Percentiles rank a stretch among this genome's conserved stretches.
phyloP scores from a whole-genome alignment of 2,797 vertebrate species.

The Tokudaia muenninki region DNA sequence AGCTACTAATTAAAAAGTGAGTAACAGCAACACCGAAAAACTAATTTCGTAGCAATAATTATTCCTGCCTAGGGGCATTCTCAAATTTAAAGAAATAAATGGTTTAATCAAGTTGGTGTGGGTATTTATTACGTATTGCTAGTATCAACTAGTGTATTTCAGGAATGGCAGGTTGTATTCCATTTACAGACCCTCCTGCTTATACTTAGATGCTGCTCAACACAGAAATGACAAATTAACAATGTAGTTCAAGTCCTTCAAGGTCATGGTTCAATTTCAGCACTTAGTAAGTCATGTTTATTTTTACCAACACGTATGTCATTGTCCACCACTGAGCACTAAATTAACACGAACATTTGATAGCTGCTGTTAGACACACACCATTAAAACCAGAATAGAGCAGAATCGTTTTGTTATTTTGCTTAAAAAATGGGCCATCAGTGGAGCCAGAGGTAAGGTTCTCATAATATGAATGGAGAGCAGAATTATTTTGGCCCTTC shows the following conservation, averaged over 20 bases:
- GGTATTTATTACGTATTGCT: constrained; percentile 30
- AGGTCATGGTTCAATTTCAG: constrained; percentile 64
- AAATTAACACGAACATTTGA: constrained; percentile 62
- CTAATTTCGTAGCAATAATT: constrained; percentile 63
- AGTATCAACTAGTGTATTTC: constrained; percentile 28
- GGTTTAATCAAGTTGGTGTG: constrained; percentile 38
- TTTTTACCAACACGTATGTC: constrained; percentile 55
- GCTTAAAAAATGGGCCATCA: constrained; percentile 39
- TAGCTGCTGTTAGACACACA: constrained; percentile 51
- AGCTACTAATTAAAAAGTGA: constrained; percentile 73
- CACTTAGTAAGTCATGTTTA: constrained; percentile 67
- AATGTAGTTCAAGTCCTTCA: constrained; percentile 34
- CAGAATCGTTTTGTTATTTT: constrained; percentile 14
- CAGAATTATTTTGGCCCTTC: not conserved
- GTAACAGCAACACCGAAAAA: constrained; percentile 66
- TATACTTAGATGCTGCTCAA: constrained; percentile 53
- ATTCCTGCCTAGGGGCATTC: constrained; percentile 47
- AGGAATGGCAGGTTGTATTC: constrained; percentile 32
- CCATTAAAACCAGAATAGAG: constrained; percentile 58
- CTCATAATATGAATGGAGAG: not conserved
- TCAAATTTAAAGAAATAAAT: constrained; percentile 69
- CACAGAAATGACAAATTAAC: constrained; percentile 65
- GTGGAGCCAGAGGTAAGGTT: not conserved
- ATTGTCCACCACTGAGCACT: constrained; percentile 3
- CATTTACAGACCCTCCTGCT: not conserved